These are phyloP conservation scores for Bellardia bayeri DNA, from an alignment of 2,888 invertebrate genomes.

Conservation along the genomic window DNA sequence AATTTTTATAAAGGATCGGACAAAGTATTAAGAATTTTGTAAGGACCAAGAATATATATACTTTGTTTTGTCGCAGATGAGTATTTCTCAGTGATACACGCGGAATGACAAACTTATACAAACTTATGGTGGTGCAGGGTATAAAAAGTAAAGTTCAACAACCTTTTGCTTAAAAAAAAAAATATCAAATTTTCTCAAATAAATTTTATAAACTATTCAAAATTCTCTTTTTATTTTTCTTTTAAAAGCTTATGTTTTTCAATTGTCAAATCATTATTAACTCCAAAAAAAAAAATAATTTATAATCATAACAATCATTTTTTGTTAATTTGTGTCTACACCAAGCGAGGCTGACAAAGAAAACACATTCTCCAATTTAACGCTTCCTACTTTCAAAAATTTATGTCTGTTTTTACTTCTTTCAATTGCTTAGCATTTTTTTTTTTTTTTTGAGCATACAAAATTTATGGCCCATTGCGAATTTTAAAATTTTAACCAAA, in stretches of 20 bases:
- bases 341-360: neutral
- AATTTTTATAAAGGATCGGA: too few species aligned
- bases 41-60: too few species aligned
- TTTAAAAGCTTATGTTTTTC: neutral
- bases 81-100: too few species aligned
- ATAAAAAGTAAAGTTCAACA: too few species aligned
- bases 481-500: slow-evolving; percentile 23
- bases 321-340: slow-evolving; percentile 17
- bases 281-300: slow-evolving; percentile 9
- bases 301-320: slow-evolving; percentile 4
- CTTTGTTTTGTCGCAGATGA: too few species aligned
- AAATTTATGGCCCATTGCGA: slow-evolving; percentile 21
- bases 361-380: slow-evolving; percentile 34
- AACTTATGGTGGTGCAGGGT: too few species aligned
- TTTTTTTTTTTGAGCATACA: neutral
- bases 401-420: neutral
- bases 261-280: slow-evolving; percentile 20
- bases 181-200: too few species aligned
- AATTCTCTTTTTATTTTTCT: neutral
- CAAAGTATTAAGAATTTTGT: too few species aligned
- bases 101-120: too few species aligned
- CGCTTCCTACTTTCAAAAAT: slow-evolving; percentile 66
- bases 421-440: neutral
- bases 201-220: neutral
- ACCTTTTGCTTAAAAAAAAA: too few species aligned